Evolutionary conservation across 2,888 invertebrate genomes (phyloP), one percentile per base, ranked within the genome.

Genomic region (Meghimatium bilineatum): DNA sequence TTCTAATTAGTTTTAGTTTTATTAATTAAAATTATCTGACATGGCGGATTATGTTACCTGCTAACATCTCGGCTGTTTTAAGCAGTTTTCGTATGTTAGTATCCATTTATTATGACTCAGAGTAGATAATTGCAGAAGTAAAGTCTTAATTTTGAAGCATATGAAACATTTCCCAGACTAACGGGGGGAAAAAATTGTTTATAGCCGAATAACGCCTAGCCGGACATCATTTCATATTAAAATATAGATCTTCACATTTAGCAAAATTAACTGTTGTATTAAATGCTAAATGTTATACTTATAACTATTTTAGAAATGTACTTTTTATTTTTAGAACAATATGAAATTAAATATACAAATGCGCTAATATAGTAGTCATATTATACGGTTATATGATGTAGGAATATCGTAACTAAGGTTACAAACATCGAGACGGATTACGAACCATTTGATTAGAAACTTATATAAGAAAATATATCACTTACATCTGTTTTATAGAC

Each of bases 71-170:
- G 36, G 87, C 86, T 63, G 72, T 74, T n/a, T 74, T 60, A 12
- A 87, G 83, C n/a, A 86, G 66, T 36, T 75, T 86, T 26, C 83
- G 32, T 56, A 87, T 86, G 74, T 83, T 85, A 23, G 81, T 80
- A 66, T 87, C 87, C 87, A 87, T 86, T 44, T 36, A 2, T 34
- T 34, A 36, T 26, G 36, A 3, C 1, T 3, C 20, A 67, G 20
- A 34, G 34, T 38, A 56, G 17, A 14, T 14, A 56, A 56, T 56
- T 20, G 20, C 56, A 56, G 23, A 8, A 23, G 2, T 23, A 14
- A 56, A 8, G 8, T 56, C 6, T 23, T 56, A 14, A 56, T 56
- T 12, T 3, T 17, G 20, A 56, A 12, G 23, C 17, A 49, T 56
- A 23, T 56, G 56, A 3, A 56, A 17, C 56, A 56, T 56, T 56